A percentile compares a stretch with the other conserved stretches of the same genome.
phyloP scores from a whole-genome alignment of 2,888 invertebrate genomes.

The Achlya flavicornis region DNA sequence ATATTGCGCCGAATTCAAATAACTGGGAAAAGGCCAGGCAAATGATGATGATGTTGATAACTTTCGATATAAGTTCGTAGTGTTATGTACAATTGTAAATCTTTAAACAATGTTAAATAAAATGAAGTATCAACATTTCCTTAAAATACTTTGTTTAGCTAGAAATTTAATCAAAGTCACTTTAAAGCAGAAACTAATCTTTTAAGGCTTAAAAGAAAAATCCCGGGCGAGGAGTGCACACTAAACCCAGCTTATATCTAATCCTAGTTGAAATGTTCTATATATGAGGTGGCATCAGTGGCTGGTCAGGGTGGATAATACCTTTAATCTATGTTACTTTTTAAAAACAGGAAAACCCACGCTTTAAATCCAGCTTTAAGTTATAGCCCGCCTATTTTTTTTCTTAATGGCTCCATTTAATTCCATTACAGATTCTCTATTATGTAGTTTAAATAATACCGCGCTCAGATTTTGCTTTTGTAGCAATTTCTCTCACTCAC shows the following conservation, averaged over 20 bases:
- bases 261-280: conserved; percentile 40
- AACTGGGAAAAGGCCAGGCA: no score
- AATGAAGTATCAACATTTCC: no score
- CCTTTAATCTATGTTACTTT: conserved; percentile 11
- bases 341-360: background rate
- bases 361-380: conserved; percentile 1
- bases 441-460: background rate
- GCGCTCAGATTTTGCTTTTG: background rate
- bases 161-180: conserved; percentile 33
- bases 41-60: no score
- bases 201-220: conserved; percentile 34
- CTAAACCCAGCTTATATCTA: conserved; percentile 38
- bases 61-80: no score
- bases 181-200: conserved; percentile 27
- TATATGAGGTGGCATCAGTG: conserved; percentile 26
- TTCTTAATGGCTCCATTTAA: background rate
- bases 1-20: no score
- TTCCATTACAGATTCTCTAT: conserved; percentile 3
- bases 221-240: conserved; percentile 22
- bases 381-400: background rate
- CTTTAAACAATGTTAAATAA: no score
- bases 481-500: background rate
- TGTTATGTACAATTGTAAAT: no score
- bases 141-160: background rate
- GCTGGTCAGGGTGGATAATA: conserved; percentile 7